A percentile compares a stretch with the other conserved stretches of the same genome.
phyloP scores from a whole-genome alignment of 53 echinoderm and acorn worm species.

The Arbacia lixula region DNA sequence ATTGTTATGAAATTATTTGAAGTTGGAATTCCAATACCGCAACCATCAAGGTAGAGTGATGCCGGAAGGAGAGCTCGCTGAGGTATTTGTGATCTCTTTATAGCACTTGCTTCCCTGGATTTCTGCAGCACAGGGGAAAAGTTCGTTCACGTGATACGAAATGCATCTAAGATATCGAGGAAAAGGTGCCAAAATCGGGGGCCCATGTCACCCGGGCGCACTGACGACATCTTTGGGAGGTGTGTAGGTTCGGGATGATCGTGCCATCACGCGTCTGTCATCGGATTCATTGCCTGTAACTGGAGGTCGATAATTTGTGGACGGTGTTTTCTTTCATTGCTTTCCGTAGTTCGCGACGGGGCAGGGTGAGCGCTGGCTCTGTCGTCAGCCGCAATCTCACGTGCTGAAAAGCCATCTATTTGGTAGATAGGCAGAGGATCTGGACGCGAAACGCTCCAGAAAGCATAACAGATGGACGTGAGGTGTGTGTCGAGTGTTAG shows the following conservation, averaged over 20 bases:
- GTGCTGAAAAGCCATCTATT: slow-evolving; percentile 39
- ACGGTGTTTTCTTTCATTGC: slow-evolving; percentile 47
- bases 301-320: slow-evolving; percentile 51
- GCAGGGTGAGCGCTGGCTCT: slow-evolving; percentile 1
- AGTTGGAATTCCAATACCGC: too few species aligned
- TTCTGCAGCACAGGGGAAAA: slow-evolving; percentile 1
- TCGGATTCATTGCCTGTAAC: slow-evolving; percentile 21
- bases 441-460: slow-evolving; percentile 51
- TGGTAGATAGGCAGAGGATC: slow-evolving; percentile 39
- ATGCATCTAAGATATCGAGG: too few species aligned
- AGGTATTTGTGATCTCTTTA: too few species aligned
- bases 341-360: slow-evolving; percentile 15
- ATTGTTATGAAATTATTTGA: too few species aligned
- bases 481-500: too few species aligned
- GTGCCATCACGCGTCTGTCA: slow-evolving; percentile 41
- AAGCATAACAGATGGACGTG: slow-evolving; percentile 49
- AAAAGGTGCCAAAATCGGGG: too few species aligned
- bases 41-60: too few species aligned
- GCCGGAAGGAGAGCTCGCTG: too few species aligned
- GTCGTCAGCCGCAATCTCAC: slow-evolving; percentile 38
- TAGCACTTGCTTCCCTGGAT: too few species aligned
- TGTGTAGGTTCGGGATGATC: slow-evolving; percentile 31
- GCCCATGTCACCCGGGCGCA: too few species aligned
- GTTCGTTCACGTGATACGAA: too few species aligned
- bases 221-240: slow-evolving; percentile 29